These are phyloP conservation scores for Micromys minutus DNA, from an alignment of 2,113 vertebrate species.

Conservation along the genomic window DNA sequence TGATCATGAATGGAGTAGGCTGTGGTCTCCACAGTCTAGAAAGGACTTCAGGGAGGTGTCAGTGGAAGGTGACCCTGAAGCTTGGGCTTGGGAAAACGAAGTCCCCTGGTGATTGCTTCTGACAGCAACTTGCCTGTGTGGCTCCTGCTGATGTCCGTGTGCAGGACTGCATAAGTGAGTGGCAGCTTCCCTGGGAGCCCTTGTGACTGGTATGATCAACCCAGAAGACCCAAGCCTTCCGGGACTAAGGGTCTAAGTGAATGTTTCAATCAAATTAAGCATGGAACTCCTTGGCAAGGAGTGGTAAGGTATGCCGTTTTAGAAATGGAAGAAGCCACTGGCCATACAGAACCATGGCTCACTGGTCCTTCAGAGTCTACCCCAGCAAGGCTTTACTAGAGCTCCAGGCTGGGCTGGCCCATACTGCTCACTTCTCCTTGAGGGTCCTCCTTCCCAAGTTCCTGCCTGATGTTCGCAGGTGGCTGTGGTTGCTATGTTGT, in stretches of 20 bases:
- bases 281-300: neutral
- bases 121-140: rapidly evolving
- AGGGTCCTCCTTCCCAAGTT: neutral
- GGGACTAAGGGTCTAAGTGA: neutral
- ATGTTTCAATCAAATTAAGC: neutral
- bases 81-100: neutral
- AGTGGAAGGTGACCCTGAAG: neutral
- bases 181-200: neutral
- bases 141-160: neutral
- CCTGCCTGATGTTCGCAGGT: rapidly evolving
- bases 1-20: neutral
- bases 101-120: neutral
- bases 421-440: too few species aligned
- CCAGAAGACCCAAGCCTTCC: neutral
- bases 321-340: neutral
- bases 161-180: too few species aligned
- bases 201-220: neutral
- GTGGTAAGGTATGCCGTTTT: neutral
- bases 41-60: neutral
- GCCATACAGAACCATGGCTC: neutral
- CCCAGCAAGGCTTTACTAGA: rapidly evolving
- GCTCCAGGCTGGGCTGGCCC: neutral
- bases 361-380: rapidly evolving
- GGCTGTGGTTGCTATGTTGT: neutral
- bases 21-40: neutral